Base-by-base conservation (phyloP, 2,888 invertebrate species). In the Synanthedon vespiformis region DNA sequence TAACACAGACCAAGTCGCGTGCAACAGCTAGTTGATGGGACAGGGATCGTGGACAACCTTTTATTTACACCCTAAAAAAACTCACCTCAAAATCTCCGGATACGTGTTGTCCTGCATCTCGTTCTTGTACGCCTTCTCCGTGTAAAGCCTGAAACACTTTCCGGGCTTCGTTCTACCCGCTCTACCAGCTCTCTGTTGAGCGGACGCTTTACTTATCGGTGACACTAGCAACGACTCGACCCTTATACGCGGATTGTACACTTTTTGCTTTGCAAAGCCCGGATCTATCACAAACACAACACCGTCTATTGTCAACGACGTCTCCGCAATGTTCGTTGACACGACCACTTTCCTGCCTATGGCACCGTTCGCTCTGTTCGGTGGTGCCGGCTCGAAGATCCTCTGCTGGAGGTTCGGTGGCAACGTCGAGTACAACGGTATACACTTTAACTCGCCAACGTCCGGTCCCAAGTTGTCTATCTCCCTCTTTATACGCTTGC, bases 81-180 rank as follows among this genome's bases (percentile, higher is more conserved):
- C 56, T 80, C 74, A 87, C 87, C 87, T 86, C 72, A 87, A 63
- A 74, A 99, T 99, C 89, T 99, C 95, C 0, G 99, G 98, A 77
- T 99, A 99, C 0, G 99, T 99, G 72, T 99, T 98, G 64, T 98
- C 98, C 67, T 99, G 99, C 99, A 99, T 99, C 81, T 99, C 99
- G 67, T 95, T 92, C 64, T 81, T 81, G 80, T 96, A 98, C 0
- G 97, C 97, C 70, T 95, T 96, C 75, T 97, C 98, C 0, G 99
- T 99, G 77, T 99, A 96, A 0, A 96, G 84, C 44, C 96, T 89
- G 89, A 99, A 99, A 85, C 99, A 99, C 79, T 99, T 99, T 34
- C 99, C 99, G 0, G 99, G 98, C 48, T 94, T 89, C n/a, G 99
- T 99, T 68, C 99, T 90, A 0, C 99, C 99, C 2, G 99, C 99